Evolutionary conservation across 2,113 vertebrate genomes (phyloP), one percentile per base, ranked within the genome.

Genomic region (Pheucticus melanocephalus): DNA sequence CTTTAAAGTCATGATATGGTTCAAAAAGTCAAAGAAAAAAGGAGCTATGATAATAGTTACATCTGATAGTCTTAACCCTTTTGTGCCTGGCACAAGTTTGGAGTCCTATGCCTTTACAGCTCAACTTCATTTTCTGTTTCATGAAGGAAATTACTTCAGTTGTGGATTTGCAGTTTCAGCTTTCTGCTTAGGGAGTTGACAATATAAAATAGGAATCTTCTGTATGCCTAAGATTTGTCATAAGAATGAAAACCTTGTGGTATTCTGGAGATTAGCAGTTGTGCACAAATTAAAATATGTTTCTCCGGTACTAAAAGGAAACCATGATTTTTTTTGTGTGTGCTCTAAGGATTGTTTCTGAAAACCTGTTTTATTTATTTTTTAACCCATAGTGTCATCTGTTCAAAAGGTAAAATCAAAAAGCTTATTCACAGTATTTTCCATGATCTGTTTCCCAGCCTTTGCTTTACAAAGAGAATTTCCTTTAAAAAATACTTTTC

Each of bases 391-490:
- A 35, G 33, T 93, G 93, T 96, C 78, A 85, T 95, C 76, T 95
- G n/a, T 82, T 95, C 54, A 76, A 94, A 91, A 97, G 72, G 73
- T 94, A 94, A 95, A 97, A 86, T 87, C 71, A 77, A 92, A 82
- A 86, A 96, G n/a, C 59, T 95, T 97, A 95, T 97, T 96, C 92
- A 93, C 50, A 86, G 75, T 64, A n/a, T 96, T 97, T 97, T 97
- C 95, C 95, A 22, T 97, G 87, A 98, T 98, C 89, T 97, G 12
- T 97, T 98, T 97, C 83, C 95, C 97, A 98, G 95, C 82, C 92
- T 90, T 85, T 48, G 42, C 44, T 93, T 96, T 97, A 84, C 42
- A 65, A 96, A 97, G 94, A 80, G 51, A 93, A 75, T 82, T 97
- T 96, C 93, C 95, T 97, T 97, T 95, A 78, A 84, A 94, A 95